Evolutionary conservation across 2,113 vertebrate genomes (phyloP), one percentile per base, ranked within the genome.

Genomic region (Podarcis cretensis): DNA sequence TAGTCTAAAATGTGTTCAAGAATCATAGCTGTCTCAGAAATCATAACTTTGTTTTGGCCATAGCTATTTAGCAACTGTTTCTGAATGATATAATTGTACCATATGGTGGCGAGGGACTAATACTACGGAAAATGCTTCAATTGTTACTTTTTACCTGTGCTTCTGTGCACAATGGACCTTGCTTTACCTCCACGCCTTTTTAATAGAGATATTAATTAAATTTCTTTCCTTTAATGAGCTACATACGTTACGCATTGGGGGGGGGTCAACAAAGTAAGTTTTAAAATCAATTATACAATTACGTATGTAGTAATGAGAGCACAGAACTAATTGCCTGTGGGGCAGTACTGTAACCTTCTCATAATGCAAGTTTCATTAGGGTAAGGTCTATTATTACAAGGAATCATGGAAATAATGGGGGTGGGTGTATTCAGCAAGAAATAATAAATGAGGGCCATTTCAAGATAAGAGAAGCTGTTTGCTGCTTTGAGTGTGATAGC

Each of bases 231-330:
- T 92, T 96, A 97, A 97, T 95, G 90, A 93, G 84, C 95, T 95
- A 92, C 92, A 96, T 90, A 30, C 86, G 93, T 96, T 96, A 95
- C 89, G 90, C 91, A 95, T 95, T 95, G 92, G 65, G 48, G 9
- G 78, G 9, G 78, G 92, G 92, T 94, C 95, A 96, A 94, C 96
- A 95, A 97, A 97, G 96, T 96, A 96, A 95, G 96, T 96, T 96
- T 96, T 95, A 96, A 95, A 98, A 97, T 97, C 97, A 98, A 98
- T 98, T 98, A 97, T 96, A 96, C 96, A 97, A 96, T 98, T 97
- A 98, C 97, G 97, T 93, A 97, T 97, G 97, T 97, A 96, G 95
- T 87, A 95, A 96, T 96, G 90, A 88, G 95, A 95, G 96, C 85
- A 95, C 90, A 95, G 94, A 96, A 96, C 97, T 97, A 97, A 98